Base-by-base conservation (phyloP, 2,797 vertebrate species). In the Centroberyx gerrardi region DNA sequence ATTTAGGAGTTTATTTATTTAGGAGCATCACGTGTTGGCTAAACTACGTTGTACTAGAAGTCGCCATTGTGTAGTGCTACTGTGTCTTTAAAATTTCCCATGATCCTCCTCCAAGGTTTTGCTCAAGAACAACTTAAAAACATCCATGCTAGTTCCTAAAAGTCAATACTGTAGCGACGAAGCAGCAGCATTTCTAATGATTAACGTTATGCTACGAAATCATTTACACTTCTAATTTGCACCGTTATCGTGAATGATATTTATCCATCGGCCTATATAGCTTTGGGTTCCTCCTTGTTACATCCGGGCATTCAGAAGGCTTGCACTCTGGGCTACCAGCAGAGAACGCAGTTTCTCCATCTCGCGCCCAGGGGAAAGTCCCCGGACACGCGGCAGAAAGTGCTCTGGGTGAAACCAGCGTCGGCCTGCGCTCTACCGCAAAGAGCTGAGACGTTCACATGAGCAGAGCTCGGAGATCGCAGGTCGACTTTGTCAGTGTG, bases 331-430 rank as follows among this genome's bases (percentile, higher is more conserved):
- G 88, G 93, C 86, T 93, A 94, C 93, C 0, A 0, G 0, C 93
- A 0, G 91, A 62, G 93, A 52, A 93, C 80, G 0, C 0, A 0
- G 83, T 90, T 94, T 78, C 92, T 90, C 90, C 0, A 0, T 0
- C 0, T 0, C 0, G 6, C 2, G 78, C 91, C 86, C 92, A 93
- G 93, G 93, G 93, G 92, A 93, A 94, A 94, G 93, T 94, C 93
- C 93, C 93, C 93, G 93, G 93, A 94, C 93, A 0, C 13, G 1
- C 0, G 42, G 87, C 91, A 94, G 93, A 94, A 78, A 94, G 86
- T 93, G 92, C 28, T 0, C 73, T 88, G 93, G 88, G 0, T 78
- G 0, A 40, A 8, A 0, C 89, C 89, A 81, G 12, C 0, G 22
- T 52, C 46, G 86, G 0, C 5, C 0, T 0, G 66, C 5, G 46